Percentiles rank a stretch among this genome's conserved stretches.
Evolutionary conservation across 2,797 vertebrate species (phyloP).

Genomic region (Decapterus maruadsi): DNA sequence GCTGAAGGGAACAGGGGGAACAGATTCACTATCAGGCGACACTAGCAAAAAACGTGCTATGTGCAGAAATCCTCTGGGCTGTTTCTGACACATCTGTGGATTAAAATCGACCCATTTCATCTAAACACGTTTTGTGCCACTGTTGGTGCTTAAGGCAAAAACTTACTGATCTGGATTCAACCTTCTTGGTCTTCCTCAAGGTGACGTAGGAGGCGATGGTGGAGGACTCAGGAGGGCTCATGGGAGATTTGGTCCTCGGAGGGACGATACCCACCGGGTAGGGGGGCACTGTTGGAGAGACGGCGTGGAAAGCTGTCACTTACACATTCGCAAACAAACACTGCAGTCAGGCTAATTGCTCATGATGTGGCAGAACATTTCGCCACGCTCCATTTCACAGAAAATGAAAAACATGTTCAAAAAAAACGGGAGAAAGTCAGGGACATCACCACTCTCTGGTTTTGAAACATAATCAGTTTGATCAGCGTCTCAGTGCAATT

Average conservation of each 20-base stretch:
- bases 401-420: background rate
- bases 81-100: slow-evolving; percentile 4
- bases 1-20: background rate
- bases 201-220: slow-evolving; percentile 98
- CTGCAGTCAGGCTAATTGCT: slow-evolving; percentile 3
- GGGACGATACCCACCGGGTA: slow-evolving; percentile 93
- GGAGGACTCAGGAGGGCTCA: slow-evolving; percentile 88
- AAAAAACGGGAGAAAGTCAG: background rate
- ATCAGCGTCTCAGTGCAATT: too few relatives aligned
- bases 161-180: slow-evolving; percentile 90
- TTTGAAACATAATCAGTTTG: background rate
- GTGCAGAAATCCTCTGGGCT: slow-evolving; percentile 10
- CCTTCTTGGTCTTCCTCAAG: slow-evolving; percentile 94
- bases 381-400: slow-evolving; percentile 8
- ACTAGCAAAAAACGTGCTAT: background rate
- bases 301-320: background rate
- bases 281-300: slow-evolving; percentile 79
- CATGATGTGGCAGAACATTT: background rate
- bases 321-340: slow-evolving; percentile 15
- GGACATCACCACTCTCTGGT: background rate
- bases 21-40: background rate
- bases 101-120: slow-evolving; percentile 1
- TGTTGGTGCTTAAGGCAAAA: background rate
- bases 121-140: background rate
- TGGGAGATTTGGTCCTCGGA: slow-evolving; percentile 94